Conservation (phyloP, 2,888 invertebrate genomes). For the Tachina fera region DNA sequence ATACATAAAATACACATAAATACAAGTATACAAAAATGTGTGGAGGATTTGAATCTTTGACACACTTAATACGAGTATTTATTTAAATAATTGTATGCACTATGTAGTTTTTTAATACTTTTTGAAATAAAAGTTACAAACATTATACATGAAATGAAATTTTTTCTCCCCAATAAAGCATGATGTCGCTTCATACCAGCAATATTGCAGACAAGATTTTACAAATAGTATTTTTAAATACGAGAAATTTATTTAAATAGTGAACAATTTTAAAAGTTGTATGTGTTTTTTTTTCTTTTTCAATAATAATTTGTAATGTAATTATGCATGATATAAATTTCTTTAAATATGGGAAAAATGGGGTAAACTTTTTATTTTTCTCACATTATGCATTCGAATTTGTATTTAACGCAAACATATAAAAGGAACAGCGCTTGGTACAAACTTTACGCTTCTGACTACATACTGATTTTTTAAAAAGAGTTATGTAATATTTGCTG, state of each 20-base stretch:
- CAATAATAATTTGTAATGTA: constrained; percentile 29
- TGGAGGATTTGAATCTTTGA: constrained; percentile 46
- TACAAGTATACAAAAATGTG: neutral
- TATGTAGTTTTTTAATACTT: constrained; percentile 1
- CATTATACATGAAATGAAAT: constrained; percentile 10
- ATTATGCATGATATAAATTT: neutral
- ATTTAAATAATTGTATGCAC: constrained; percentile 54
- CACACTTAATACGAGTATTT: constrained; percentile 63
- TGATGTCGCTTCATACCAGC: neutral
- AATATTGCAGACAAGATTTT: neutral
- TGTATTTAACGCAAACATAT: no score
- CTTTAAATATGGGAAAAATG: neutral
- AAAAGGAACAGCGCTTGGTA: no score
- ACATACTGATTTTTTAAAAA: no score
- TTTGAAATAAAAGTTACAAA: constrained; percentile 7
- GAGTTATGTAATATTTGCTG: no score
- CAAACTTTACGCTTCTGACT: no score
- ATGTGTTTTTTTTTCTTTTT: neutral
- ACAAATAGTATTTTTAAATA: constrained; percentile 9
- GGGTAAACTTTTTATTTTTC: neutral
- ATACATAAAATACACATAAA: neutral
- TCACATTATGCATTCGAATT: no score
- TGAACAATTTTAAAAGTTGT: neutral
- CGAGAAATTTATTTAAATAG: constrained; percentile 5
- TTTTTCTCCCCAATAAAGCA: neutral